These are phyloP conservation scores for Anisognathus igniventris DNA, from an alignment of 2,797 vertebrate species.

Conservation along the genomic window DNA sequence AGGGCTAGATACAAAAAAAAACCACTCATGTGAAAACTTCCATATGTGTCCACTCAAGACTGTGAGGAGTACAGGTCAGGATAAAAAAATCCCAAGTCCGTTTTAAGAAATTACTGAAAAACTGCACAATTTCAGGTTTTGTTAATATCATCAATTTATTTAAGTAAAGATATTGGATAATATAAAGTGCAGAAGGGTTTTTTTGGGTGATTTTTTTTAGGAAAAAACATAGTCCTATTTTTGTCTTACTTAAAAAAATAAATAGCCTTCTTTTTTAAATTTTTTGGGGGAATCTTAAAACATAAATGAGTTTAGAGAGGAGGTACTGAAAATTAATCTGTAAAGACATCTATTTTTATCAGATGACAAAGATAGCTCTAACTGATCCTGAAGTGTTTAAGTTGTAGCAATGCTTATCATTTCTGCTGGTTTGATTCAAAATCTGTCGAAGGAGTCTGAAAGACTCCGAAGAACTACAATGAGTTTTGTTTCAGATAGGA, in stretches of 20 bases:
- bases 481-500: not conserved
- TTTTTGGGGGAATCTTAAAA: not conserved
- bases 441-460: not conserved
- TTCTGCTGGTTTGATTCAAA: not conserved
- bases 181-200: not conserved
- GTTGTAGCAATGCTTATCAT: not conserved
- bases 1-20: not conserved
- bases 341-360: not conserved
- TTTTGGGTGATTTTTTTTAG: fast-evolving
- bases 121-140: not conserved
- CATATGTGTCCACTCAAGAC: not conserved
- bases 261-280: not conserved
- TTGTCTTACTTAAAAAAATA: not conserved
- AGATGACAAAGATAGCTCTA: not conserved
- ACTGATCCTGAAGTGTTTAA: not conserved
- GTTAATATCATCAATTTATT: not conserved
- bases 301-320: not conserved
- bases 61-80: not conserved
- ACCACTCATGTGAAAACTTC: not conserved
- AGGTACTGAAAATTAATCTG: not conserved
- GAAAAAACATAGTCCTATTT: not conserved
- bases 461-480: not conserved
- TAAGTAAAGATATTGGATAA: not conserved
- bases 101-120: not conserved
- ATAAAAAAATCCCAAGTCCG: not conserved